phyloP scores from a whole-genome alignment of 2,797 vertebrate genomes.

The Tangara arthus region DNA sequence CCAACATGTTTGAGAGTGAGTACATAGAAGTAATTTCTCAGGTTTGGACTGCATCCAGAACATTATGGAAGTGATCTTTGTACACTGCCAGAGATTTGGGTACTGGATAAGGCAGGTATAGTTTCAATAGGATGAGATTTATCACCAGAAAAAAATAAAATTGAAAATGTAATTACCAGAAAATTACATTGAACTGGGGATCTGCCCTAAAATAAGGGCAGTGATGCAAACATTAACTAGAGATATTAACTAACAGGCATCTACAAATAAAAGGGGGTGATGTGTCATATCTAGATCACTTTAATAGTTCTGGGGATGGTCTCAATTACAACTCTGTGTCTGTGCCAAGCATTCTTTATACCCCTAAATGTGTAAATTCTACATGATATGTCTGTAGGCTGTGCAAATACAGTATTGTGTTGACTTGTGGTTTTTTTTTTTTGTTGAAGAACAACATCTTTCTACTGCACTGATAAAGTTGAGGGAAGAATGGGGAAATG shows the following conservation, averaged over 20 bases:
- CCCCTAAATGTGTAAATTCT: not conserved
- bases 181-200: not conserved
- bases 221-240: not conserved
- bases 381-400: not conserved
- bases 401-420: not conserved
- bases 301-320: not conserved
- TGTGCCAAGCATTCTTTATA: not conserved
- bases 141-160: not conserved
- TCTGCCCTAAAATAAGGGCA: not conserved
- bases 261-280: not conserved
- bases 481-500: not conserved
- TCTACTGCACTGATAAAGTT: not conserved
- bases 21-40: not conserved
- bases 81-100: not conserved
- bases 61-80: not conserved
- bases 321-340: not conserved
- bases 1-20: not conserved
- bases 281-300: not conserved
- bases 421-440: not conserved
- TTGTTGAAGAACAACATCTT: not conserved
- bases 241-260: not conserved
- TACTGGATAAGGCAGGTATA: not conserved
- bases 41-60: not conserved
- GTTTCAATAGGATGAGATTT: not conserved
- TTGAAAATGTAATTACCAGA: not conserved